Conservation (phyloP, 1,140 invertebrate genomes). For the Episyrphus balteatus region DNA sequence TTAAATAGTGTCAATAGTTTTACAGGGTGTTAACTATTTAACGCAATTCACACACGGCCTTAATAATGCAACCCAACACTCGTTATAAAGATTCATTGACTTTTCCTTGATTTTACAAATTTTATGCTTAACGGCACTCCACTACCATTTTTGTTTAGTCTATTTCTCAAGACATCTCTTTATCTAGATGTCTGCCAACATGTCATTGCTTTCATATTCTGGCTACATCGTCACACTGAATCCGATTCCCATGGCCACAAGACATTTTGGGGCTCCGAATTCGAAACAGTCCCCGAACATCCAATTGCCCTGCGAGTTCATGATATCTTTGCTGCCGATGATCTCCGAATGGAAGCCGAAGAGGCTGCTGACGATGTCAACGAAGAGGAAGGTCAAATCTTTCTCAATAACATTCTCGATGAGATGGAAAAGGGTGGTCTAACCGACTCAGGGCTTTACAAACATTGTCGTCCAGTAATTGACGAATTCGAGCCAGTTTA, state of each 20-base stretch:
- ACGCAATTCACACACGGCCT: no score
- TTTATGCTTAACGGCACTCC: no score
- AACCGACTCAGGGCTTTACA: constrained; percentile 20
- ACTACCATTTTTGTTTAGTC: no score
- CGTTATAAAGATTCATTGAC: no score
- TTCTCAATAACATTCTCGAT: constrained; percentile 22
- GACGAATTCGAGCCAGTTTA: constrained; percentile 30
- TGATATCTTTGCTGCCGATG: constrained; percentile 19
- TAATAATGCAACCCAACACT: no score
- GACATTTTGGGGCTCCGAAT: constrained; percentile 30
- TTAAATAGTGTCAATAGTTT: no score
- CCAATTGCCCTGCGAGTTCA: constrained; percentile 18
- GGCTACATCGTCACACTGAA: constrained; percentile 24
- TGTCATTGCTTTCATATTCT: constrained; percentile 25
- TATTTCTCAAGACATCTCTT: no score
- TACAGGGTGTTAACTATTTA: no score
- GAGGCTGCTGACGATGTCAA: constrained; percentile 6
- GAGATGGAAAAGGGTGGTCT: constrained; percentile 20
- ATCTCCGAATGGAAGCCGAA: constrained; percentile 12
- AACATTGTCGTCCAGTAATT: constrained; percentile 19
- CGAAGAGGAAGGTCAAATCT: constrained; percentile 16
- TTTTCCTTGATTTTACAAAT: no score
- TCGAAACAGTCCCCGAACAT: constrained; percentile 20
- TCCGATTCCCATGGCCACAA: constrained; percentile 12
- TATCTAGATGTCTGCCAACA: constrained; percentile 24